Conservation (phyloP, 1,140 invertebrate species). For the Thaumatotibia leucotreta region DNA sequence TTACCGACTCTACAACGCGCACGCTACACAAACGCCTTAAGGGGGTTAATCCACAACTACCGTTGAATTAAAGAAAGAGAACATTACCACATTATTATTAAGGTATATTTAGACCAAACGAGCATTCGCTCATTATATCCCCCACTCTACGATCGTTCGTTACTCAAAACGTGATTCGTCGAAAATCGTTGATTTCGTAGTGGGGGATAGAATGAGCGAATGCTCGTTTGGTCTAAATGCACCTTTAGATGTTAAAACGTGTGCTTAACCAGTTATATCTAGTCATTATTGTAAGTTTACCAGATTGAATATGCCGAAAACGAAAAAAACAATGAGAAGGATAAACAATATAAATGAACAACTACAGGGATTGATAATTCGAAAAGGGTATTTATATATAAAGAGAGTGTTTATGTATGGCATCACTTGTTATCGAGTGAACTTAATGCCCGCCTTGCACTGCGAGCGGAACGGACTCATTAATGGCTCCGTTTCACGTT, state of each 20-base stretch:
- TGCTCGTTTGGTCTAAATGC: too few relatives aligned
- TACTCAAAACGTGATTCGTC: too few relatives aligned
- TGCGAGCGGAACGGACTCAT: too few relatives aligned
- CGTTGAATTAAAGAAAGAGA: neutral
- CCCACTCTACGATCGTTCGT: too few relatives aligned
- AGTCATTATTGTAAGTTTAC: slow-evolving; percentile 15
- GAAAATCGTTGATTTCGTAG: too few relatives aligned
- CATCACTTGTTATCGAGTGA: neutral
- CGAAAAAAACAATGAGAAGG: neutral
- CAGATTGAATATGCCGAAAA: slow-evolving; percentile 1
- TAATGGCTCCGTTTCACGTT: too few relatives aligned
- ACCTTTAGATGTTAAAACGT: neutral
- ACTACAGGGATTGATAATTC: slow-evolving; percentile 25
- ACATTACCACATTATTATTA: neutral
- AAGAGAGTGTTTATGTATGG: neutral
- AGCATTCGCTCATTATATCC: too few relatives aligned
- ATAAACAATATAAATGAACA: slow-evolving; percentile 9
- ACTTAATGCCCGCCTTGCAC: too few relatives aligned
- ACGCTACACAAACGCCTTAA: neutral
- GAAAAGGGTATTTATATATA: slow-evolving; percentile 2
- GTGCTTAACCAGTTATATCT: neutral
- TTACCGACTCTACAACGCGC: too few relatives aligned
- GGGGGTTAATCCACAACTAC: neutral
- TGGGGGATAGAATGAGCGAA: too few relatives aligned
- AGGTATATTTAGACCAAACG: too few relatives aligned